Conservation (phyloP, 1,140 invertebrate genomes). For the Ptiloglossa arizonensis region DNA sequence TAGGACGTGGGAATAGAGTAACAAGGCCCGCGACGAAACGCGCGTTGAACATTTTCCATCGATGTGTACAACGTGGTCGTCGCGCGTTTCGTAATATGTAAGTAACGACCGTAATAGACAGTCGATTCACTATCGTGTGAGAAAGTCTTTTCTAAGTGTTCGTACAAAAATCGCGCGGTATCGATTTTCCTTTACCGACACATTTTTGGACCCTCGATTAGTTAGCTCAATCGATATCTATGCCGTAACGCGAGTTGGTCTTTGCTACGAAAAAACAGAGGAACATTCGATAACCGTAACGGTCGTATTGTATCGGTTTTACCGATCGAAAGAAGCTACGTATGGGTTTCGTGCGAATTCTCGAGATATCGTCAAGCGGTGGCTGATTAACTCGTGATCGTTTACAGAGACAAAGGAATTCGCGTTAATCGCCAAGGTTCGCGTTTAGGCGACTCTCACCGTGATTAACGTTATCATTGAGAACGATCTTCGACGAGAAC, state of each 20-base stretch:
- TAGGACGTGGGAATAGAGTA: background rate
- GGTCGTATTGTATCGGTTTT: constrained; percentile 1
- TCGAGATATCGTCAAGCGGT: background rate
- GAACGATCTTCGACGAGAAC: too few relatives aligned
- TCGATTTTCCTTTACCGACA: background rate
- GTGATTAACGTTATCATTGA: background rate
- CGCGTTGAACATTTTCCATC: background rate
- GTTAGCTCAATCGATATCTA: background rate
- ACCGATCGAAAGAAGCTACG: background rate
- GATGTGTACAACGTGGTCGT: background rate
- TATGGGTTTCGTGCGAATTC: background rate
- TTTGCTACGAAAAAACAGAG: too few relatives aligned
- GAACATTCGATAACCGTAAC: background rate
- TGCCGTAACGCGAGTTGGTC: too few relatives aligned
- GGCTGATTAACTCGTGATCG: background rate
- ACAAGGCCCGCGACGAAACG: background rate
- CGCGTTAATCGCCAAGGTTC: background rate
- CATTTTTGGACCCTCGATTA: background rate
- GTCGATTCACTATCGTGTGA: background rate
- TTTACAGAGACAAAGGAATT: background rate
- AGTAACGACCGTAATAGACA: background rate
- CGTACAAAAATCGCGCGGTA: background rate
- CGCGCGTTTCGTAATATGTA: background rate
- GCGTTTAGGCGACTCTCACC: background rate
- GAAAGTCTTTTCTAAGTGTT: background rate